Evolutionary conservation across 2,888 invertebrate species (phyloP).

Genomic region (Cantharis lateralis): DNA sequence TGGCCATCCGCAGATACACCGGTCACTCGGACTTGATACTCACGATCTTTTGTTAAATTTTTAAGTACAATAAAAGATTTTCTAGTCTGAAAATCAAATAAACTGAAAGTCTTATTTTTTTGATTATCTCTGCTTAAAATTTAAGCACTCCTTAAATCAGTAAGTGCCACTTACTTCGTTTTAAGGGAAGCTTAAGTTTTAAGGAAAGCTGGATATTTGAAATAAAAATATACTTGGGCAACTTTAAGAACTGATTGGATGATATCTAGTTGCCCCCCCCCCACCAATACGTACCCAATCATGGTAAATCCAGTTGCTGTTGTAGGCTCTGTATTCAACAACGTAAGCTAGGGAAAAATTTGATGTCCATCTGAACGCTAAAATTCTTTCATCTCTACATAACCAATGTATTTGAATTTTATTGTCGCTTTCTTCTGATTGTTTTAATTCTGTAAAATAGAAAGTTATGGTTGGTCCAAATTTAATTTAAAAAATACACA

Average conservation of each 20-base stretch:
- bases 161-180: no score
- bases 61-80: constrained; percentile 37
- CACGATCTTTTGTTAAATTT: constrained; percentile 40
- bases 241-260: no score
- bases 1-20: constrained; percentile 37
- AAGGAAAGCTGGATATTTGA: no score
- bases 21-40: constrained; percentile 46
- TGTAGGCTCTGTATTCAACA: constrained; percentile 15
- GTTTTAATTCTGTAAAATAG: not conserved
- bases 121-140: no score
- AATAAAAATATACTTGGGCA: no score
- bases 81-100: constrained; percentile 38
- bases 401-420: not conserved
- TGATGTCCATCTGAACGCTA: constrained; percentile 22
- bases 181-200: no score
- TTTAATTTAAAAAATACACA: not conserved
- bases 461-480: not conserved
- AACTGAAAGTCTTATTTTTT: not conserved
- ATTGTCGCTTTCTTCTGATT: not conserved
- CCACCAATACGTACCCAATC: constrained; percentile 31
- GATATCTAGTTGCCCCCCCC: no score
- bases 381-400: constrained; percentile 27
- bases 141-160: no score
- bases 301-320: constrained; percentile 17
- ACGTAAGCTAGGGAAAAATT: constrained; percentile 10